Conservation (phyloP, 2,113 vertebrate species). For the Pitta sordida region DNA sequence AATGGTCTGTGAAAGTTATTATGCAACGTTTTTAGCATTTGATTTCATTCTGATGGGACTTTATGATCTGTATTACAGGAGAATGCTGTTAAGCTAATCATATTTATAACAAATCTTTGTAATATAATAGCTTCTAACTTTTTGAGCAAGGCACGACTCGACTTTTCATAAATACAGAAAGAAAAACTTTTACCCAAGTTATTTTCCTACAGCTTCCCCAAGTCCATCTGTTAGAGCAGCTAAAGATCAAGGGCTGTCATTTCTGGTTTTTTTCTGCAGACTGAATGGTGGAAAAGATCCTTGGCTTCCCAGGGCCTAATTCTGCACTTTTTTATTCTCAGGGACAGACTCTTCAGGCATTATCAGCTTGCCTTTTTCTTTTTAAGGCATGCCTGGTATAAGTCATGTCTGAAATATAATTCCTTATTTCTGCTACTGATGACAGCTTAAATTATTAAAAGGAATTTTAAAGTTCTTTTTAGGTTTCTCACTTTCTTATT, state of each 20-base stretch:
- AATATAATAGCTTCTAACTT: neutral
- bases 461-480: neutral
- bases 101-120: neutral
- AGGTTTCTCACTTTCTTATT: constrained; percentile 1
- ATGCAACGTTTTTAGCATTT: neutral
- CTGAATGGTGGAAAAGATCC: neutral
- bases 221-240: constrained; percentile 23
- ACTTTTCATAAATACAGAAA: constrained; percentile 2
- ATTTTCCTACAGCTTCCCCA: constrained; percentile 28
- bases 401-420: constrained; percentile 27
- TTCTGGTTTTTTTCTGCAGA: neutral
- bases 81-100: constrained; percentile 45
- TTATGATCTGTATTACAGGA: constrained; percentile 43
- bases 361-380: constrained; percentile 13
- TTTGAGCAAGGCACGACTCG: neutral
- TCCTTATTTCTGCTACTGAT: constrained; percentile 11
- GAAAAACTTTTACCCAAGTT: neutral
- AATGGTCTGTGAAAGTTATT: constrained; percentile 59
- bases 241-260: constrained; percentile 18
- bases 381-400: constrained; percentile 11
- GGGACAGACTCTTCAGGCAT: neutral
- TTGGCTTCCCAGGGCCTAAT: neutral
- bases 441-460: constrained; percentile 25
- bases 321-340: neutral
- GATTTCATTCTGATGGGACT: neutral